Evolutionary conservation across 2,797 vertebrate species (phyloP).

Genomic region (Oreonectes daqikongensis): DNA sequence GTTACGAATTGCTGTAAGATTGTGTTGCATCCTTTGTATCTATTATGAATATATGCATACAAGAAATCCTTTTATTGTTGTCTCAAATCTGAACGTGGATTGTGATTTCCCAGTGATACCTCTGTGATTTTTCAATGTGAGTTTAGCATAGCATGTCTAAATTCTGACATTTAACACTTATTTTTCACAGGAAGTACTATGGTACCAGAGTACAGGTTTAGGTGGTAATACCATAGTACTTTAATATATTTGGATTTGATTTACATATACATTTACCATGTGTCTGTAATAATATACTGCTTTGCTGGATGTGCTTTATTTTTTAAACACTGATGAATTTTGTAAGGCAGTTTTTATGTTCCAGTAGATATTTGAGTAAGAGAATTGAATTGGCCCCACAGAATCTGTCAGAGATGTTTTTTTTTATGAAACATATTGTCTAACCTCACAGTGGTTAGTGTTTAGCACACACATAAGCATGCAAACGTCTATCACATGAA

Average conservation of each 20-base stretch:
- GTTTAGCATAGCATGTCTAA: too few relatives aligned
- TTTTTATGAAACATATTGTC: slow-evolving; percentile 23
- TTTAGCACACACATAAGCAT: slow-evolving; percentile 35
- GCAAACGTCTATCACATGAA: slow-evolving; percentile 24
- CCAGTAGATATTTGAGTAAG: background rate
- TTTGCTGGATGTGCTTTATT: background rate
- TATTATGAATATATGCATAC: background rate
- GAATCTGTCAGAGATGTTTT: slow-evolving; percentile 17
- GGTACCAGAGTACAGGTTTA: too few relatives aligned
- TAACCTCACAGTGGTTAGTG: slow-evolving; percentile 13
- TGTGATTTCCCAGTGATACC: background rate
- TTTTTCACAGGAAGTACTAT: too few relatives aligned
- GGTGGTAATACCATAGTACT: background rate
- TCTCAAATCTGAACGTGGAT: background rate
- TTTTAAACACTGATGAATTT: too few relatives aligned
- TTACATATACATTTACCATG: too few relatives aligned
- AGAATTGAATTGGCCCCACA: background rate
- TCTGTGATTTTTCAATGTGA: too few relatives aligned
- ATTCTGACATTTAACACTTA: too few relatives aligned
- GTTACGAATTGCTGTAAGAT: background rate
- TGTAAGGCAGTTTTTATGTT: background rate
- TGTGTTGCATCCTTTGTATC: background rate
- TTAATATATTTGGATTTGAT: background rate
- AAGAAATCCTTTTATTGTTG: background rate
- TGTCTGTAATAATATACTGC: background rate